Percentiles rank a stretch among this genome's conserved stretches.
Evolutionary conservation across 2,888 invertebrate species (phyloP).

Genomic region (Megamerina dolium): DNA sequence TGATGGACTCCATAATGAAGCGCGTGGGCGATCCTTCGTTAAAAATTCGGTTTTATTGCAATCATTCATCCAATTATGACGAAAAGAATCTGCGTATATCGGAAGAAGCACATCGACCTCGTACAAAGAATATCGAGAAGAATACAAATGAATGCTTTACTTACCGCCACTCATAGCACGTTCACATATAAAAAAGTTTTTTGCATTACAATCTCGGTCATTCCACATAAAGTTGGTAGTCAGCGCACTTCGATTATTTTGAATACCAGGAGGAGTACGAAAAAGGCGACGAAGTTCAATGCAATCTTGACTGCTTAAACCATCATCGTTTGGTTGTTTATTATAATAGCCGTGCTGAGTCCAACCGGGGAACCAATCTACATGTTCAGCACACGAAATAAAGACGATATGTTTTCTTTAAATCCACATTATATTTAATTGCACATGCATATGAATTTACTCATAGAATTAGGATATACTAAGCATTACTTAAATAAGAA

Average conservation of each 20-base stretch:
- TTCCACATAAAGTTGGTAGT: slow-evolving; percentile 72
- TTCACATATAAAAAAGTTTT: slow-evolving; percentile 72
- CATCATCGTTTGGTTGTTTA: slow-evolving; percentile 76
- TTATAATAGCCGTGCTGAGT: slow-evolving; percentile 60
- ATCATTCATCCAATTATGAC: slow-evolving; percentile 51
- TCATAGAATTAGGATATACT: too few species aligned
- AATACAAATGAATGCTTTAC: slow-evolving; percentile 1
- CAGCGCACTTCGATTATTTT: slow-evolving; percentile 45
- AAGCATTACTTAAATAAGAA: too few species aligned
- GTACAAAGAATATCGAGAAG: background rate
- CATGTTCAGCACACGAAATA: too few species aligned
- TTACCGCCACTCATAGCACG: slow-evolving; percentile 61
- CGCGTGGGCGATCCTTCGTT: slow-evolving; percentile 60
- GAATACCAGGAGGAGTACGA: slow-evolving; percentile 51
- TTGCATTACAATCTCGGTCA: slow-evolving; percentile 67
- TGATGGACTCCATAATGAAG: slow-evolving; percentile 70
- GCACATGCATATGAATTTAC: too few species aligned
- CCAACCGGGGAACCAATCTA: slow-evolving; percentile 84
- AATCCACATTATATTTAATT: too few species aligned
- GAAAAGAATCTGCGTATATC: slow-evolving; percentile 51
- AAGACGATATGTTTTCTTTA: too few species aligned
- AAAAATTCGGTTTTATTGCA: slow-evolving; percentile 67
- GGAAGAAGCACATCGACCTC: slow-evolving; percentile 9
- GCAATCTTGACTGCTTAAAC: slow-evolving; percentile 73
- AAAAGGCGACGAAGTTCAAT: slow-evolving; percentile 68